phyloP scores from a whole-genome alignment of 2,113 vertebrate species.

The Trogon surrucura region DNA sequence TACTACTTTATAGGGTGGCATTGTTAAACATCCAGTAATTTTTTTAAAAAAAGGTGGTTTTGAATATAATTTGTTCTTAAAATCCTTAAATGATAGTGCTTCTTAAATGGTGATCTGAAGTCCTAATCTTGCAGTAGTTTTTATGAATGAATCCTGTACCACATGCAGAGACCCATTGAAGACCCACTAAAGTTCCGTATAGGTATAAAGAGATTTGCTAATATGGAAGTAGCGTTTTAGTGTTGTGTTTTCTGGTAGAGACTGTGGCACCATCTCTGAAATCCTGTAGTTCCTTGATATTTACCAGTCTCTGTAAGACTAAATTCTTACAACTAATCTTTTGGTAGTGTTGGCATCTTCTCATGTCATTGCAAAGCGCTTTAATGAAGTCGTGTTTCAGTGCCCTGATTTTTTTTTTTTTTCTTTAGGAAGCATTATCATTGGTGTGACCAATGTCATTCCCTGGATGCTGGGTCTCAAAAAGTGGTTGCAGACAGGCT shows the following conservation, averaged over 20 bases:
- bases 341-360: not conserved
- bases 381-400: not conserved
- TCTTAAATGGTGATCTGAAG: not conserved
- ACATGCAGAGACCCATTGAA: not conserved
- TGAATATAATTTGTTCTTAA: not conserved
- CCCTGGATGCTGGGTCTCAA: not conserved
- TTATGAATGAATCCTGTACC: not conserved
- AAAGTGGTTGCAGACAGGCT: not conserved
- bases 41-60: not conserved
- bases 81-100: not conserved
- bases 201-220: not conserved
- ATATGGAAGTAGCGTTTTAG: not conserved
- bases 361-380: not conserved
- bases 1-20: not conserved
- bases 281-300: not conserved
- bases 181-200: accelerated
- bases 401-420: not conserved
- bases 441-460: not conserved
- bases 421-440: not conserved
- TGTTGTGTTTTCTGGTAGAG: not conserved
- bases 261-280: not conserved
- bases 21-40: not conserved
- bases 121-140: not conserved
- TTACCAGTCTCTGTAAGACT: not conserved
- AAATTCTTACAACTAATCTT: not conserved